These are phyloP conservation scores for Torymus auratus DNA, from an alignment of 2,888 invertebrate species.

Conservation along the genomic window DNA sequence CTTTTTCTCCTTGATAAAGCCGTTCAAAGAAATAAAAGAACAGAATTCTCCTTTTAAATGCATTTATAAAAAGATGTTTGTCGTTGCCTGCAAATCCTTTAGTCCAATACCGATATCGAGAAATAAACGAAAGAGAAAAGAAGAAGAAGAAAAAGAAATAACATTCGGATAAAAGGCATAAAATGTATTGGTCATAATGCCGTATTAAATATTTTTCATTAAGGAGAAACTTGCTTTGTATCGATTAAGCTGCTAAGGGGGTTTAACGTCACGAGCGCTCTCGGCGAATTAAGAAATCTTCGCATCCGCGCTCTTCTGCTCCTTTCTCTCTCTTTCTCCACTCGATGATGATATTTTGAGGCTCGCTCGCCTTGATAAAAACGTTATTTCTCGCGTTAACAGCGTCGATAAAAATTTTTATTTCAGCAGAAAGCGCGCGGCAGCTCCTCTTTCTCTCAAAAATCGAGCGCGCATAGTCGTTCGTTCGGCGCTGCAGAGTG, in stretches of 20 bases:
- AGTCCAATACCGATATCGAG: constrained; percentile 6
- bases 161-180: constrained; percentile 20
- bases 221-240: constrained; percentile 41
- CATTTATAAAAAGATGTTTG: too few relatives aligned
- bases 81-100: not conserved
- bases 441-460: too few relatives aligned
- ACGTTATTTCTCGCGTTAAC: constrained; percentile 40
- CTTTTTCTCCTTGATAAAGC: too few relatives aligned
- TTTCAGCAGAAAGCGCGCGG: too few relatives aligned
- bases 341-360: too few relatives aligned
- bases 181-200: constrained; percentile 27
- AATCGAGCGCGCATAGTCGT: too few relatives aligned
- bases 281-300: constrained; percentile 45
- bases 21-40: too few relatives aligned
- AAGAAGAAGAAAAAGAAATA: too few relatives aligned
- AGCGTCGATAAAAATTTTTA: constrained; percentile 43
- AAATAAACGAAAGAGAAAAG: not conserved
- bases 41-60: too few relatives aligned
- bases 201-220: constrained; percentile 25
- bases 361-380: constrained; percentile 30
- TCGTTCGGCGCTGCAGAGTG: too few relatives aligned
- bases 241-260: constrained; percentile 35
- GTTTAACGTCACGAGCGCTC: constrained; percentile 31
- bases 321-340: too few relatives aligned
- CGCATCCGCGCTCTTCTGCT: not conserved